Evolutionary conservation across 2,113 vertebrate species (phyloP), one percentile per base, ranked within the genome.

Genomic region (Pseudorhombus dupliciocellatus): DNA sequence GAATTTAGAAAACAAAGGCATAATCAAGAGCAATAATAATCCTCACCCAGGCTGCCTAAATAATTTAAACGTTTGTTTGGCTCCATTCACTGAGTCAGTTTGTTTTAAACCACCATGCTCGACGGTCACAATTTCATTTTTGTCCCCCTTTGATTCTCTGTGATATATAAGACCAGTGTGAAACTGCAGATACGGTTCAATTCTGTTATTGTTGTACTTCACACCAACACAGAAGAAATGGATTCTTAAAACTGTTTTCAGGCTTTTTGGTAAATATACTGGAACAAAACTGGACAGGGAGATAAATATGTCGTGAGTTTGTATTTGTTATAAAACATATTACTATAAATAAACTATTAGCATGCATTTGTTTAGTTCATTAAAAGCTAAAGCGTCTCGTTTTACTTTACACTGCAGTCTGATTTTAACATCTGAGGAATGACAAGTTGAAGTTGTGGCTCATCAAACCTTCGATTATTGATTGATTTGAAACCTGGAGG

Each of bases 191-290:
- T 24, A 12, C 7, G 31, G 15, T 55, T 24, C 31, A 28, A n/a
- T 48, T 15, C 0, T 7, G 2, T 63, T 3, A 5, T 50, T 24
- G 66, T 53, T 58, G 56, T 75, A 68, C 62, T 55, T 70, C 34
- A 74, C 20, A 16, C 70, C 74, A 62, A 72, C 67, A 57, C 55
- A 69, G 22, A 68, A 5, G 3, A 56, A 24, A 75, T 72, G 37
- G 42, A 52, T 55, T 59, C 51, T 22, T 77, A 16, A 61, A 60
- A 51, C 21, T 58, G 25, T 28, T 74, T 44, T 58, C 65, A 69
- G 12, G 65, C 42, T 37, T 37, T 57, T 31, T 56, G 40, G 70
- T 15, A 25, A 26, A 50, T 58, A 44, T 34, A 24, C 30, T 57
- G 25, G 14, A 73, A 26, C 24, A 71, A 14, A 18, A 44, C 42